Base-by-base conservation (phyloP, 2,113 vertebrate species). In the Pterophyllum scalare region DNA sequence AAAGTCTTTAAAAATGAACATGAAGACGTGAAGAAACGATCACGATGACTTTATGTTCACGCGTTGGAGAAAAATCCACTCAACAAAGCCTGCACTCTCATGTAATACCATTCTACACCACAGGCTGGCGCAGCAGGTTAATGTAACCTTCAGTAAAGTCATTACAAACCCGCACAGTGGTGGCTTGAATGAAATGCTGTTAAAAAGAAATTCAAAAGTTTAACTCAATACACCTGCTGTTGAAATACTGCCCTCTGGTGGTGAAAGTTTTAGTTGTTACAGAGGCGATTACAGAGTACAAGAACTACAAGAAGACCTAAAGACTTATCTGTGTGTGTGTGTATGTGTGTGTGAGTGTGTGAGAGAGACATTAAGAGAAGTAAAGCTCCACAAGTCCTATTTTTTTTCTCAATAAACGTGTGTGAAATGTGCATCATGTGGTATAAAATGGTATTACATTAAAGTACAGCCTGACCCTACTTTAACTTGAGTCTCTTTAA, bases 371-470 rank as follows among this genome's bases (percentile, higher is more conserved):
- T n/a, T n/a, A n/a, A n/a, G n/a, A n/a, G n/a, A n/a, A n/a, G n/a
- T n/a, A n/a, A n/a, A n/a, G n/a, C n/a, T n/a, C n/a, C n/a, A n/a
- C n/a, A n/a, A n/a, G n/a, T n/a, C n/a, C n/a, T n/a, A n/a, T n/a
- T n/a, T n/a, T n/a, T n/a, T n/a, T n/a, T n/a, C n/a, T n/a, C n/a
- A n/a, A n/a, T n/a, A n/a, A n/a, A n/a, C n/a, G n/a, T n/a, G n/a
- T n/a, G n/a, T n/a, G n/a, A n/a, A n/a, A n/a, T n/a, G n/a, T n/a
- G n/a, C n/a, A n/a, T 60, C 0, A 31, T 14, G 15, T 60, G 31
- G 31, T 9, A 5, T 15, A 1, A 26, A 6, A 17, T 33, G 17
- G 2, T 0, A 0, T 33, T 5, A 0, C 33, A 17, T 33, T 19
- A 12, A 61, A 61, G 28, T 33, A 61, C 59, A 33, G 59, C 59